Base-by-base conservation (phyloP, 2,888 invertebrate genomes). In the Apodemia duryi region DNA sequence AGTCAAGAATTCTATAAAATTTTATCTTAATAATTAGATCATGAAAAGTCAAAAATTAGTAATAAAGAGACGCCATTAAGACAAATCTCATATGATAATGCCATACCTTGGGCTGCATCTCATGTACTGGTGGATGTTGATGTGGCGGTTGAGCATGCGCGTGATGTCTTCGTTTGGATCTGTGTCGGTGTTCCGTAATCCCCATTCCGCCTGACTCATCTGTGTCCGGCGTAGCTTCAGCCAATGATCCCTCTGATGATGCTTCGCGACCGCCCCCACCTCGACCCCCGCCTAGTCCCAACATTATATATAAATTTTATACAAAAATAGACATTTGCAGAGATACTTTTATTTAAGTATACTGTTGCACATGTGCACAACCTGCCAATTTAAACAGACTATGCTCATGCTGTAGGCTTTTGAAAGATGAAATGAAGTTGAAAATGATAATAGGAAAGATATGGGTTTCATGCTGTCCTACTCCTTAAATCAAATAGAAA, bases 191-290 rank as follows among this genome's bases (percentile, higher is more conserved):
- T 70, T 85, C 86, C 2, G 73, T 65, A 63, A 82, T 83, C 65
- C 88, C 88, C 72, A 84, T 77, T 57, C 49, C 82, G 65, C 93
- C 78, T 87, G 94, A 94, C 82, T 95, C 95, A 79, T 96, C 96
- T 4, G 96, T 95, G 83, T 96, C 96, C 6, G 95, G 95, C 61
- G 95, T 95, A 74, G 93, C 94, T 79, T 95, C 95, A 72, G 94
- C 94, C 70, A 94, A 84, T 73, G 95, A 95, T 71, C 94, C 95
- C 81, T 96, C 96, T 61, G 95, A 95, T 65, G 94, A 94, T 3
- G 90, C 88, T 82, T 92, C 91, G 51, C 93, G 92, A 71, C 76
- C 84, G 79, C 81, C 81, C 52, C 74, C 74, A 61, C 78, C 77
- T 68, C 77, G 78, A 66, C 80, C 77, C 69, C 78, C 77, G 68